Conservation (phyloP, 2,113 vertebrate species). For the Notarius lentiginosus region DNA sequence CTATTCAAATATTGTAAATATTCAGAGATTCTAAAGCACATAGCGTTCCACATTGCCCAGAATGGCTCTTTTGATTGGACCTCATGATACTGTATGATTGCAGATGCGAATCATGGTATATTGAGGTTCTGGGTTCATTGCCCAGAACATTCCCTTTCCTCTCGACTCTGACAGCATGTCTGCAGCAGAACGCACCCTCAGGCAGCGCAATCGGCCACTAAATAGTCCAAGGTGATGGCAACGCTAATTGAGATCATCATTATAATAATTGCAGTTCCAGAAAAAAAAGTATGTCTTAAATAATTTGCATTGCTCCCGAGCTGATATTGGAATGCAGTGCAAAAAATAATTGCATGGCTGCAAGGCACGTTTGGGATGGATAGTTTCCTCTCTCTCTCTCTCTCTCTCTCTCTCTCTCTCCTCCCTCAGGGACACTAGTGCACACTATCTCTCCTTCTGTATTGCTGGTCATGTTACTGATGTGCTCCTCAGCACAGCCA, state of each 20-base stretch:
- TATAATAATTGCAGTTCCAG: slow-evolving; percentile 80
- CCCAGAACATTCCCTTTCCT: slow-evolving; percentile 49
- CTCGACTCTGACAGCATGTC: slow-evolving; percentile 67
- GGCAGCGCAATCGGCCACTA: slow-evolving; percentile 77
- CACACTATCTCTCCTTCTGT: slow-evolving; percentile 31
- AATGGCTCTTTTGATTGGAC: background rate
- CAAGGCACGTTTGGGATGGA: slow-evolving; percentile 69
- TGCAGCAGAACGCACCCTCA: slow-evolving; percentile 65
- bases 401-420: slow-evolving; percentile 30
- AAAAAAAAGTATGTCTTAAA: slow-evolving; percentile 76
- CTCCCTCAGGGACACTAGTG: slow-evolving; percentile 41
- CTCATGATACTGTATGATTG: background rate
- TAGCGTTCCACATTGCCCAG: background rate
- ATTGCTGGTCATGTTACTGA: slow-evolving; percentile 45
- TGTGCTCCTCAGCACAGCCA: slow-evolving; percentile 38
- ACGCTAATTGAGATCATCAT: slow-evolving; percentile 84
- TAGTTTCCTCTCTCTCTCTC: slow-evolving; percentile 45
- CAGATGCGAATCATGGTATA: slow-evolving; percentile 26
- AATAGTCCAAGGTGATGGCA: slow-evolving; percentile 78
- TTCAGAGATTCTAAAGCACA: background rate
- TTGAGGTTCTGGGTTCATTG: slow-evolving; percentile 44
- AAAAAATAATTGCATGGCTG: slow-evolving; percentile 79
- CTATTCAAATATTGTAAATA: background rate
- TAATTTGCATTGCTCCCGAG: slow-evolving; percentile 81
- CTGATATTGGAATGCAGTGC: slow-evolving; percentile 76